A percentile compares a stretch with the other conserved stretches of the same genome.
phyloP scores from a whole-genome alignment of 2,113 vertebrate species.

The Nansenia antarctica region DNA sequence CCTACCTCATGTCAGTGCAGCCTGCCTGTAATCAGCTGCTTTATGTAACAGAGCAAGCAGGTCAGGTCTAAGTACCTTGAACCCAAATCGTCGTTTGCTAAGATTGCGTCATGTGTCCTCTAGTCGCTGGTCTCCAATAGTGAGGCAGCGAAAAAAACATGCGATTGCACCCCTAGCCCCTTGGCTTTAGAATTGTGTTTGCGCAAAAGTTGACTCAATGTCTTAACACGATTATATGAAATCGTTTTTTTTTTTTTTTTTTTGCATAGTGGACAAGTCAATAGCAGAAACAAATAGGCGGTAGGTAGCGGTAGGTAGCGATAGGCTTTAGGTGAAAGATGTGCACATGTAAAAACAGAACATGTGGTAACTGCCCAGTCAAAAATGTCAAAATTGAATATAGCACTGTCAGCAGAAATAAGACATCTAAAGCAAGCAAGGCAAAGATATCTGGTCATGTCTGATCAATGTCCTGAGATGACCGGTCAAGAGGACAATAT shows the following conservation, averaged over 20 bases:
- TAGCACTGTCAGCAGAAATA: conserved; percentile 40
- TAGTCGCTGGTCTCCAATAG: conserved; percentile 28
- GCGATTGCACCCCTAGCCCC: conserved; percentile 50
- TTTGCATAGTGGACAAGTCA: too few relatives aligned
- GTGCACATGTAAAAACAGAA: too few relatives aligned
- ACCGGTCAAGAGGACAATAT: conserved; percentile 21
- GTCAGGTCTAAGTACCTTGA: conserved; percentile 67
- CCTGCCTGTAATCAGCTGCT: conserved; percentile 24
- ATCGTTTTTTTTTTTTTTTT: not conserved
- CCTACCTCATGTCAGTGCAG: not conserved
- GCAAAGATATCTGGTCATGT: conserved; percentile 31
- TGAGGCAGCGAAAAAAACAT: conserved; percentile 32
- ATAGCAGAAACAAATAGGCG: too few relatives aligned
- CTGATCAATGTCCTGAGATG: conserved; percentile 30
- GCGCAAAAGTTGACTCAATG: conserved; percentile 31
- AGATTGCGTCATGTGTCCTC: conserved; percentile 59
- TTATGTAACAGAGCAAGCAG: conserved; percentile 59
- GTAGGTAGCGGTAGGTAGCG: too few relatives aligned
- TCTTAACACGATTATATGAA: not conserved
- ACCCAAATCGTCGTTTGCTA: conserved; percentile 52
- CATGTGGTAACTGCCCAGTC: too few relatives aligned
- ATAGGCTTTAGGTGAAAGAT: too few relatives aligned
- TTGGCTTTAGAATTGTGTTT: conserved; percentile 62
- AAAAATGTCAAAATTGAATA: too few relatives aligned
- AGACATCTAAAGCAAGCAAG: conserved; percentile 40